These are phyloP conservation scores for Pseudotriccus pelzelni DNA, from an alignment of 2,797 vertebrate genomes.

Conservation along the genomic window DNA sequence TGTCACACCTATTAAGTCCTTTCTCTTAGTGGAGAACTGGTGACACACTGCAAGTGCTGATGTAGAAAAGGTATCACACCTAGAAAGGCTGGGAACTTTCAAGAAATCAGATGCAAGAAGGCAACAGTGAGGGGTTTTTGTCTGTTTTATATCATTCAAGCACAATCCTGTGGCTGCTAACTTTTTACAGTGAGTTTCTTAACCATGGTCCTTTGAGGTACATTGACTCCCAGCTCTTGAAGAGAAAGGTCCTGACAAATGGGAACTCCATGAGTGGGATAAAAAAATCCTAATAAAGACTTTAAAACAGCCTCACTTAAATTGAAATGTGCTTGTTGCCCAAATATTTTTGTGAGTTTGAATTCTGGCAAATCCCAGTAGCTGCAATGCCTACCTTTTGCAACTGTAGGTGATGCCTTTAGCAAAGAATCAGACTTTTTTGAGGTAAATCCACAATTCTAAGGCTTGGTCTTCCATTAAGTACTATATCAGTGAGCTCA, in stretches of 20 bases:
- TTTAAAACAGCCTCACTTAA: background rate
- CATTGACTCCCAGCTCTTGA: background rate
- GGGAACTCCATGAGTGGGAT: background rate
- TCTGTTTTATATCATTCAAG: background rate
- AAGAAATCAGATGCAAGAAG: background rate
- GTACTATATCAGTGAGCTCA: background rate
- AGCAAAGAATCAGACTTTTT: background rate
- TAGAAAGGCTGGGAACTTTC: background rate
- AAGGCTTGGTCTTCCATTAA: background rate
- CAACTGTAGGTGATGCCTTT: background rate
- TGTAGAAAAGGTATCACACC: background rate
- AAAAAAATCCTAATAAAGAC: background rate
- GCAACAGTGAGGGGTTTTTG: background rate
- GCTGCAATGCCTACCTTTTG: background rate
- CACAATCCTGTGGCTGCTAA: background rate
- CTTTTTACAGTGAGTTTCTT: background rate
- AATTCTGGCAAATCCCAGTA: background rate
- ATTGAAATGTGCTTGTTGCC: background rate
- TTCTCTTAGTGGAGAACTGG: background rate
- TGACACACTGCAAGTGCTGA: no score
- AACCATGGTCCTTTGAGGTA: fast-evolving
- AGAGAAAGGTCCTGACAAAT: background rate
- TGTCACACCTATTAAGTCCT: fast-evolving
- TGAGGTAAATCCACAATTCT: background rate
- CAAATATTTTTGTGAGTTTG: background rate